Conservation (phyloP, 2,797 vertebrate species). For the Lindbergichthys nudifrons region DNA sequence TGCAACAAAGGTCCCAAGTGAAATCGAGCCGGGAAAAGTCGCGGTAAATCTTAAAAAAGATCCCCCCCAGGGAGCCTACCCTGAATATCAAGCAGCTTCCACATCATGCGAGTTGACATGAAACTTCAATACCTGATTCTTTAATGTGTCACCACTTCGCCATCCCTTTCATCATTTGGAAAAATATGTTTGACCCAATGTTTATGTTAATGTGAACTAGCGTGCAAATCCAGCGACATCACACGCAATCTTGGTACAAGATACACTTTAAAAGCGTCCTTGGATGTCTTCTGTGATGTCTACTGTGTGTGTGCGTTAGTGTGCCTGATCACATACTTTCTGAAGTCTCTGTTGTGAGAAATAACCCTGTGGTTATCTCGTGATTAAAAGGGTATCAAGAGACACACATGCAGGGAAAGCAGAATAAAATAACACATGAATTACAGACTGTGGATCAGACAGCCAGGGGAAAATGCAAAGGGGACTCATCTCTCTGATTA, state of each 20-base stretch:
- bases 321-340: conserved; percentile 41
- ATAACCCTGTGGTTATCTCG: conserved; percentile 54
- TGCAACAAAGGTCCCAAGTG: neutral
- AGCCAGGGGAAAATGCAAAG: conserved; percentile 59
- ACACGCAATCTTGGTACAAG: conserved; percentile 52
- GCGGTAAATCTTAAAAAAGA: conserved; percentile 18
- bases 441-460: conserved; percentile 65
- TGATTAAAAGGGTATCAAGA: conserved; percentile 69
- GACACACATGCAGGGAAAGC: conserved; percentile 32
- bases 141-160: conserved; percentile 5
- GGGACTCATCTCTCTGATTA: conserved; percentile 44
- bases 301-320: neutral
- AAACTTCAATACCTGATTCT: conserved; percentile 2
- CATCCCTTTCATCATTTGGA: conserved; percentile 8
- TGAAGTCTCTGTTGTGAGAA: conserved; percentile 53
- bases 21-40: neutral
- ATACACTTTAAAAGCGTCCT: conserved; percentile 13
- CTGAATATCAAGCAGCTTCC: conserved; percentile 15
- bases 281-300: conserved; percentile 34
- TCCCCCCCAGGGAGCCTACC: neutral
- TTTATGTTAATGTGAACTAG: conserved; percentile 27
- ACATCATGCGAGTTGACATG: neutral
- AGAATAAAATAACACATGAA: conserved; percentile 32
- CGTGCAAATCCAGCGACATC: no score
- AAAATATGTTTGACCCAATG: conserved; percentile 22